A percentile compares a stretch with the other conserved stretches of the same genome.
These are phyloP conservation scores for Hyperoplus immaculatus DNA, from an alignment of 2,797 vertebrate species.

Conservation along the genomic window DNA sequence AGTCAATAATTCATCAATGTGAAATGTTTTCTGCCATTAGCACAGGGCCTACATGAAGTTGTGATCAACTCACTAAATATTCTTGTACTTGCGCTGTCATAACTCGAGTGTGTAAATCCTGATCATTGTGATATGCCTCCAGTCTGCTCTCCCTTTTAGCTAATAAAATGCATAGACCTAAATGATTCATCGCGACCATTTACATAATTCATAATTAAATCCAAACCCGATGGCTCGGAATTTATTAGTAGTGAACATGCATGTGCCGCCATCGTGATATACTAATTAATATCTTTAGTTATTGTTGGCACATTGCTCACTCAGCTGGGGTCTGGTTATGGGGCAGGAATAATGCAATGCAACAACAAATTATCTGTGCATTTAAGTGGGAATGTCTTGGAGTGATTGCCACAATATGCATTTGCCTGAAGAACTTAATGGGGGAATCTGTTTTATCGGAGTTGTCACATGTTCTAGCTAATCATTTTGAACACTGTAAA, in stretches of 20 bases:
- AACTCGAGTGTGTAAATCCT: constrained; percentile 76
- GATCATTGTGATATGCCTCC: constrained; percentile 78
- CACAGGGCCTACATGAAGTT: constrained; percentile 50
- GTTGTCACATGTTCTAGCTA: constrained; percentile 82
- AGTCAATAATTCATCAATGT: constrained; percentile 74
- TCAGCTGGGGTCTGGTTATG: constrained; percentile 86
- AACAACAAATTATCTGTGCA: constrained; percentile 88
- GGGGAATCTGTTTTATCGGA: constrained; percentile 74
- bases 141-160: constrained; percentile 82
- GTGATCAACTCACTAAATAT: constrained; percentile 73
- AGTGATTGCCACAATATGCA: constrained; percentile 91
- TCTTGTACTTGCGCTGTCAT: constrained; percentile 68
- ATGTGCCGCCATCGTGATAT: constrained; percentile 86
- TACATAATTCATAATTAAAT: constrained; percentile 95
- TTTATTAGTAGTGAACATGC: constrained; percentile 93
- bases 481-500: constrained; percentile 79
- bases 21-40: constrained; percentile 73
- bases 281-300: constrained; percentile 91
- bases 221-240: constrained; percentile 89
- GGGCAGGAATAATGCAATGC: constrained; percentile 84
- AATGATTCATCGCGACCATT: constrained; percentile 91
- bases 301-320: constrained; percentile 88
- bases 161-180: constrained; percentile 84
- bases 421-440: constrained; percentile 88
- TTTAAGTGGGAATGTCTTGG: constrained; percentile 85